Conservation (phyloP, 2,888 invertebrate species). For the Pheosia gnoma region DNA sequence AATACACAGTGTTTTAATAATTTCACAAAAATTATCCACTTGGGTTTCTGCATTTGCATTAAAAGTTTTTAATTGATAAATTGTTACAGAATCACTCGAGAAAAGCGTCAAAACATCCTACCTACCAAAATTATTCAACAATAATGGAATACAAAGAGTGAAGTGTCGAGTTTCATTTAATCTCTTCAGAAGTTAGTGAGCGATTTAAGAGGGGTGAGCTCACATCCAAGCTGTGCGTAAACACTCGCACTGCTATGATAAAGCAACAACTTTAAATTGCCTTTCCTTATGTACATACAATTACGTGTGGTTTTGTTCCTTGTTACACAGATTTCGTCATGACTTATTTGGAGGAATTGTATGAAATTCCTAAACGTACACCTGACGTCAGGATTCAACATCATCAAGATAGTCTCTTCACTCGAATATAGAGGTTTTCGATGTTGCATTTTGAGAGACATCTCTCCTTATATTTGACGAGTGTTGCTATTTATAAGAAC, state of each 20-base stretch:
- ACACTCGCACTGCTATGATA: constrained; percentile 2
- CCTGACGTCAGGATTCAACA: too few species aligned
- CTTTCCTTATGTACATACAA: neutral
- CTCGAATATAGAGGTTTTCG: too few species aligned
- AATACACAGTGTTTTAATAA: too few species aligned
- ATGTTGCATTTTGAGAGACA: too few species aligned
- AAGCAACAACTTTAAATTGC: neutral
- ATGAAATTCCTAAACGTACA: neutral
- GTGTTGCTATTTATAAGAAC: too few species aligned
- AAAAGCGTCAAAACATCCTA: neutral
- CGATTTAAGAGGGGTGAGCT: constrained; percentile 2
- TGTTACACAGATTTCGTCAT: neutral
- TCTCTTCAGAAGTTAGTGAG: constrained; percentile 3
- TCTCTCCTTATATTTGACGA: too few species aligned
- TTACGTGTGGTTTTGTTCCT: neutral
- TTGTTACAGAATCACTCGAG: neutral
- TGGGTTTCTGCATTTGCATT: neutral
- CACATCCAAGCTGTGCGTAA: neutral
- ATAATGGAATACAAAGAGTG: constrained; percentile 3
- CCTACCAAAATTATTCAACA: constrained; percentile 3
- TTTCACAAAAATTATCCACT: too few species aligned
- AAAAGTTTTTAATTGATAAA: neutral
- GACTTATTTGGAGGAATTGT: neutral
- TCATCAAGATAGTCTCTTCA: too few species aligned
- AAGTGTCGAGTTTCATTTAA: constrained; percentile 4